Evolutionary conservation across 1,140 invertebrate species (phyloP).

Genomic region (Stenopsyche tienmushanensis): DNA sequence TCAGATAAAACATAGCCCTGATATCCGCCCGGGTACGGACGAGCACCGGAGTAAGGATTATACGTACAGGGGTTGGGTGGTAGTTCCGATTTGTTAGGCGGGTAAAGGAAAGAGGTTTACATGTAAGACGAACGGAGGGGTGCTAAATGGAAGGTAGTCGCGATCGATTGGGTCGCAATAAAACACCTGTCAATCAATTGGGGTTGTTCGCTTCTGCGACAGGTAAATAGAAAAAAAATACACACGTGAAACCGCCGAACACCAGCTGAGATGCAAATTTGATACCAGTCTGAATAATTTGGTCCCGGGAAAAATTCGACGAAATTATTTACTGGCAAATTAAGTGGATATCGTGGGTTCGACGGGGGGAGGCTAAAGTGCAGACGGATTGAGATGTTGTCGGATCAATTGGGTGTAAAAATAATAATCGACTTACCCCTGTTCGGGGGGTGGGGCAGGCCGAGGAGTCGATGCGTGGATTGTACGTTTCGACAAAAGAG

Average conservation of each 20-base stretch:
- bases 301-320: too few relatives aligned
- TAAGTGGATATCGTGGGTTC: too few relatives aligned
- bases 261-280: not conserved
- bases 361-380: too few relatives aligned
- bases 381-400: not conserved
- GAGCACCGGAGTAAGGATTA: not conserved
- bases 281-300: not conserved
- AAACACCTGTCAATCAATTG: conserved; percentile 34
- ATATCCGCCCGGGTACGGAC: not conserved
- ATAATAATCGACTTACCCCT: conserved; percentile 19
- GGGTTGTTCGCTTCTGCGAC: not conserved
- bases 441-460: not conserved
- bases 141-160: conserved; percentile 30
- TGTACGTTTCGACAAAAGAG: not conserved
- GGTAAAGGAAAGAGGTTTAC: conserved; percentile 24
- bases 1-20: not conserved
- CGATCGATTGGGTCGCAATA: conserved; percentile 36
- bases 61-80: not conserved
- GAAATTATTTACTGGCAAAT: too few relatives aligned
- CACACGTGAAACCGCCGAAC: not conserved
- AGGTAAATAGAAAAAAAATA: conserved; percentile 4
- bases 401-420: conserved; percentile 7
- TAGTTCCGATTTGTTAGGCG: conserved; percentile 29
- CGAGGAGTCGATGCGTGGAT: not conserved
- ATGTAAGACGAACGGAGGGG: conserved; percentile 21